These are phyloP conservation scores for Actenoides hombroni DNA, from an alignment of 2,113 vertebrate genomes.

Conservation along the genomic window DNA sequence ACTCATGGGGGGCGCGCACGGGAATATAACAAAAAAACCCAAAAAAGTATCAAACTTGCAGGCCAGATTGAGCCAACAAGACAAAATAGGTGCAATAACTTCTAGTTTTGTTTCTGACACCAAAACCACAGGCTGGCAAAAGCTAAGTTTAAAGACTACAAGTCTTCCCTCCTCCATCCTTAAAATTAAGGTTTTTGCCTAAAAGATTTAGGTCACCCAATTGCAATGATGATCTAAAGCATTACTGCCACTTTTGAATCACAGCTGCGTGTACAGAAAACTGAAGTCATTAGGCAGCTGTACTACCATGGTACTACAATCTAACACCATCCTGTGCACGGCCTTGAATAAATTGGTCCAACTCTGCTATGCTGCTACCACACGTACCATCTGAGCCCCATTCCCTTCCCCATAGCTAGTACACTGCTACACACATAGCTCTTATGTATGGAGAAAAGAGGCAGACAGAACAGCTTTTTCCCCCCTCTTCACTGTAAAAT, in stretches of 20 bases:
- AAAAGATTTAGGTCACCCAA: not conserved
- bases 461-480: not conserved
- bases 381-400: not conserved
- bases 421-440: not conserved
- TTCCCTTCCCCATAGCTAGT: fast-evolving
- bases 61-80: not conserved
- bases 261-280: not conserved
- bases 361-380: not conserved
- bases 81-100: not conserved
- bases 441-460: not conserved
- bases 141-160: not conserved
- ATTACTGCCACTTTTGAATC: not conserved
- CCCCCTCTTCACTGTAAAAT: not conserved
- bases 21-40: too few relatives aligned
- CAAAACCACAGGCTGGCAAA: not conserved
- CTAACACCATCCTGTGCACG: fast-evolving
- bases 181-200: not conserved
- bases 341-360: fast-evolving
- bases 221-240: not conserved
- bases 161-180: not conserved
- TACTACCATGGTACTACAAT: not conserved
- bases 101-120: not conserved
- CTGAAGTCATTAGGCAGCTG: not conserved
- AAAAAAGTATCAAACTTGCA: not conserved
- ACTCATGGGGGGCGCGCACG: too few relatives aligned